Evolutionary conservation across 2,797 vertebrate genomes (phyloP).

Genomic region (Chaunax sp.): DNA sequence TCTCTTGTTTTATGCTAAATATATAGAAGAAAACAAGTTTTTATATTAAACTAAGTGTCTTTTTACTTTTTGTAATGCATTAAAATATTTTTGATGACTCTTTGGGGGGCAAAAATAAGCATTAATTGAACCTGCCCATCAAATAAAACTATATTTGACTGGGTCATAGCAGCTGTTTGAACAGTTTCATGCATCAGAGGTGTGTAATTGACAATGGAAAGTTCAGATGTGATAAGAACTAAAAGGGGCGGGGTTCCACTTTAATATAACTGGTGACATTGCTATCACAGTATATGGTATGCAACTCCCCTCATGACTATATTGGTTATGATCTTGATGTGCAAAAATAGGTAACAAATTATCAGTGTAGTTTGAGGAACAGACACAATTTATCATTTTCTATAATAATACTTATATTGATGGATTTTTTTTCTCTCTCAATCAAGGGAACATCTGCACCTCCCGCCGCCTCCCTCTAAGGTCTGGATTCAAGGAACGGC

Average conservation of each 20-base stretch:
- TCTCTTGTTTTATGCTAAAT: neutral
- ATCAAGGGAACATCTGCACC: slow-evolving; percentile 30
- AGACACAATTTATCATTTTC: neutral
- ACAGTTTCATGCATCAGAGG: too few species aligned
- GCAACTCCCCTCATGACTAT: neutral
- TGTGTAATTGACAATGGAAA: too few species aligned
- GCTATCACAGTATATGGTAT: too few species aligned
- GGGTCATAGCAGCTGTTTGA: too few species aligned
- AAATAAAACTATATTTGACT: neutral
- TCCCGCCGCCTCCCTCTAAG: slow-evolving; percentile 25
- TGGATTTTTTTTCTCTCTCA: neutral
- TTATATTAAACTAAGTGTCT: neutral
- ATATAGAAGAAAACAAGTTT: neutral
- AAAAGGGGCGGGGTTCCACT: too few species aligned
- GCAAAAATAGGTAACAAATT: neutral
- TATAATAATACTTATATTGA: neutral
- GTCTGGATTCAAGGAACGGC: slow-evolving; percentile 24
- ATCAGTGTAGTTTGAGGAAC: neutral
- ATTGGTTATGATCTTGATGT: neutral
- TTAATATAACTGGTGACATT: too few species aligned
- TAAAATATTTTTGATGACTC: too few species aligned
- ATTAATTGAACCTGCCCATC: neutral
- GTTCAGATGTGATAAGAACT: too few species aligned
- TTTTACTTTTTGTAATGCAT: too few species aligned
- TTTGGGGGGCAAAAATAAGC: too few species aligned